Evolutionary conservation across 1,140 invertebrate genomes (phyloP), one percentile per base, ranked within the genome.

Genomic region (Archivesica marissinica): DNA sequence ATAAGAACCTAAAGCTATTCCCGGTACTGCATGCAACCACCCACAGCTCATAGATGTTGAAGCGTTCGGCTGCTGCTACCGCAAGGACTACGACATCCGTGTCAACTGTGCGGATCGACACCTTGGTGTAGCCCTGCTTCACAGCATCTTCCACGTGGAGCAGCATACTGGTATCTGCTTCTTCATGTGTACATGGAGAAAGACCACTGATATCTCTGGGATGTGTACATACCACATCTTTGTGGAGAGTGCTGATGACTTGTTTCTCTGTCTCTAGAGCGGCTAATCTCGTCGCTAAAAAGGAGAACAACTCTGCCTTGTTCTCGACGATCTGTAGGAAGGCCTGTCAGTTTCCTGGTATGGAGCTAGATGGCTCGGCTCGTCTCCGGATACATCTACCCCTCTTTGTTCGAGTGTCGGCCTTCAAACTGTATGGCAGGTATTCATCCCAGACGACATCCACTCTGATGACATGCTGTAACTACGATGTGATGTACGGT

Each of bases 381-480:
- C 68, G 35, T 38, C 77, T 75, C 44, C 87, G 64, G 23, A 41
- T 41, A 33, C 87, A 82, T 30, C 39, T 76, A 78, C 79, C 87
- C 64, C 78, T 70, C 23, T 79, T 70, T 25, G 35, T 35, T 68
- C 86, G 54, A 13, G 66, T 78, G 23, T 7, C 38, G 38, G 66
- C 44, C 23, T 87, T 87, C 30, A 86, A 35, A 50, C 75, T 88
- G 33, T 86, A 50, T 41, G 66, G 20, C 15, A 33, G 33, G 72
- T 88, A 90, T 11, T 66, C 78, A 77, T 89, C 76, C 44, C 56
- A 86, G 13, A 86, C 75, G 61, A 77, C 70, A 70, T 90, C 88
- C 52, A 77, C 54, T 68, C 84, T 72, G 61, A 96, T 95, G 11
- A 92, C 30, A 23, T 28, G 41, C 76, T 80, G 70, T 23, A 75